Percentiles rank a stretch among this genome's conserved stretches.
phyloP scores from a whole-genome alignment of 2,113 vertebrate species.

The Labrus mixtus region DNA sequence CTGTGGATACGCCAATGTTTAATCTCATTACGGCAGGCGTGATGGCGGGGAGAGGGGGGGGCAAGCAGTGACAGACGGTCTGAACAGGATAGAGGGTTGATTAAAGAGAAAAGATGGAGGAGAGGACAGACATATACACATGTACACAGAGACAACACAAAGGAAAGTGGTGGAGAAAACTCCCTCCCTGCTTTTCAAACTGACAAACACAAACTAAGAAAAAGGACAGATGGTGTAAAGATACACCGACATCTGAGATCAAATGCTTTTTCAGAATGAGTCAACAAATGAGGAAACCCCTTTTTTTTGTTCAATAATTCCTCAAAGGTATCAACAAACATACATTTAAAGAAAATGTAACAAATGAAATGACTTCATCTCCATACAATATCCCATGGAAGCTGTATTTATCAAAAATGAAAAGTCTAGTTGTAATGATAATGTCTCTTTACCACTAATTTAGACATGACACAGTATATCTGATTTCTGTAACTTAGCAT shows the following conservation, averaged over 20 bases:
- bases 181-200: conserved; percentile 13
- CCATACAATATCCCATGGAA: too few species aligned
- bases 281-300: too few species aligned
- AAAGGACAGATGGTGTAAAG: conserved; percentile 41
- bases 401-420: too few species aligned
- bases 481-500: too few species aligned
- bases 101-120: conserved; percentile 67
- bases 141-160: conserved; percentile 51
- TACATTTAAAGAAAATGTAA: too few species aligned
- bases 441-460: too few species aligned
- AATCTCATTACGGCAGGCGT: conserved; percentile 82
- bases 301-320: too few species aligned
- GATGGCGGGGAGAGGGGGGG: conserved; percentile 68
- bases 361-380: too few species aligned
- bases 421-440: too few species aligned
- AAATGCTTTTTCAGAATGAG: too few species aligned
- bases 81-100: conserved; percentile 78
- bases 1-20: conserved; percentile 74
- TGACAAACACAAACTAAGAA: conserved; percentile 27
- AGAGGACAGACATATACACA: neutral
- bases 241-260: conserved; percentile 33
- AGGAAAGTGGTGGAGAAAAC: conserved; percentile 44
- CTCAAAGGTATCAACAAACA: too few species aligned
- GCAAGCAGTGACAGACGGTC: conserved; percentile 71
- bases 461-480: too few species aligned